A percentile compares a stretch with the other conserved stretches of the same genome.
Evolutionary conservation across 2,113 vertebrate genomes (phyloP).

Genomic region (Larimichthys crocea): DNA sequence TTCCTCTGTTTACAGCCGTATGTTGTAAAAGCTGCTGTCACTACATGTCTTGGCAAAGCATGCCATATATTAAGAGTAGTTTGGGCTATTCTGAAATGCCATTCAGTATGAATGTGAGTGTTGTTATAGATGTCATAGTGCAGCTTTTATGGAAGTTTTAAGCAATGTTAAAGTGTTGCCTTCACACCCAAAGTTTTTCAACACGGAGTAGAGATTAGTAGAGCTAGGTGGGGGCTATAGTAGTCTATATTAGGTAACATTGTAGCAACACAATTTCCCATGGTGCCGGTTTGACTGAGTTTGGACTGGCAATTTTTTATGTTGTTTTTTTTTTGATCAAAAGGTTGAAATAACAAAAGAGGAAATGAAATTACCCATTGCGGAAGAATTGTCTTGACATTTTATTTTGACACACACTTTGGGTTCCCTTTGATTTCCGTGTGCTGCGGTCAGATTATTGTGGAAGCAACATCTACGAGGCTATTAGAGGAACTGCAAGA

Average conservation of each 20-base stretch:
- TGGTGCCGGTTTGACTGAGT: background rate
- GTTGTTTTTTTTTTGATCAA: background rate
- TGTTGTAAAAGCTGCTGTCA: background rate
- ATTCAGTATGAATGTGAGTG: background rate
- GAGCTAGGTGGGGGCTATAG: background rate
- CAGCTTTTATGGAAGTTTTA: background rate
- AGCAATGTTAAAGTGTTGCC: background rate
- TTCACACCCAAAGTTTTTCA: no score
- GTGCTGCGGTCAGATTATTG: background rate
- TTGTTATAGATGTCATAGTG: background rate
- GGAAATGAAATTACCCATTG: background rate
- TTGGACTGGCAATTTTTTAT: background rate
- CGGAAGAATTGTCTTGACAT: background rate
- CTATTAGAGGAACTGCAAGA: background rate
- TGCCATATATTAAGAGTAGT: background rate
- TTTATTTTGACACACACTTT: background rate
- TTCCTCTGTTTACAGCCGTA: no score
- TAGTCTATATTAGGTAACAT: background rate
- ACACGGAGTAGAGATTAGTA: no score
- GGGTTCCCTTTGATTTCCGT: background rate
- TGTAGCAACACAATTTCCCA: background rate
- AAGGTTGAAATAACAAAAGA: background rate
- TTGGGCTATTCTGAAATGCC: background rate
- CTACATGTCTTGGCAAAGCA: background rate
- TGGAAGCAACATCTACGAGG: background rate